Base-by-base conservation (phyloP, 2,113 vertebrate species). In the Tamias sibiricus region DNA sequence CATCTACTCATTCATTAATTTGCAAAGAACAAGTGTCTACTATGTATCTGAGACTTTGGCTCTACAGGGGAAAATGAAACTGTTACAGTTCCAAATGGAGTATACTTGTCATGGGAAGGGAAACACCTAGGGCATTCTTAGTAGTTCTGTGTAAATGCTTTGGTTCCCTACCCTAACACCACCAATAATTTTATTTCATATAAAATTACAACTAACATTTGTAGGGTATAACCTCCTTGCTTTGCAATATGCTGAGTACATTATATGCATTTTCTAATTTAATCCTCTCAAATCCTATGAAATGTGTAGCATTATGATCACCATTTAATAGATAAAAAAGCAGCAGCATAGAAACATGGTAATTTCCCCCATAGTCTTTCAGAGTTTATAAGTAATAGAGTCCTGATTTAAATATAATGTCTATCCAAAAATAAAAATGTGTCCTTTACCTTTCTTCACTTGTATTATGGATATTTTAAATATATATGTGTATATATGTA, bases 141-240 rank as follows among this genome's bases (percentile, higher is more conserved):
- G 11, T 32, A 62, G 77, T 14, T 87, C 32, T 93, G 66, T 66
- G 5, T 77, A n/a, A 87, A 35, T 30, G 24, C 69, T 96, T 91
- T 54, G 19, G 4, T 42, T 52, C 26, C 9, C 37, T 87, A 44
- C 10, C 8, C 6, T 81, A 76, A 72, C 20, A 68, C n/a, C 52
- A 86, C 40, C n/a, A 81, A 85, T 82, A 76, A 59, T 82, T 91
- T 94, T 77, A 35, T 37, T 94, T 91, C 10, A 81, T 68, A 77
- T 93, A 77, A 94, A 97, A 93, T 93, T 72, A 66, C 2, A 77
- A 52, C 37, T 91, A 66, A 52, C 80, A 85, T 19, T 72, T 64
- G 35, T 44, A 95, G 68, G 1, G 20, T 54, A 40, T 71, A 86
- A 72, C 74, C 1, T 54, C 13, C 5, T 88, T 77, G 24, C 57